Base-by-base conservation (phyloP, 2,797 vertebrate species). In the Stomatorhinus walkeri region DNA sequence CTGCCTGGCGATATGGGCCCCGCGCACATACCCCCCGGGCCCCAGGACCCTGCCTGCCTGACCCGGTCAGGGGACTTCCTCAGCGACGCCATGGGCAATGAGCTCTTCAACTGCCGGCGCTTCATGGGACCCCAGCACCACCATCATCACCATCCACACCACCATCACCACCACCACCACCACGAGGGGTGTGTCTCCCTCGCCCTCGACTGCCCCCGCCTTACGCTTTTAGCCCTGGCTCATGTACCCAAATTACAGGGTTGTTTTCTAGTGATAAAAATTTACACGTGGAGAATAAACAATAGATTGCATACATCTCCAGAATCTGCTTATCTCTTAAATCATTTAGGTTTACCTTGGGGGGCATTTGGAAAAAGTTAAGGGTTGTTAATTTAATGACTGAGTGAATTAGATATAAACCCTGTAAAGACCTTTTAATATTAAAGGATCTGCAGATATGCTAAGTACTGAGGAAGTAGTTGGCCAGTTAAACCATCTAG, bases 61-160 rank as follows among this genome's bases (percentile, higher is more conserved):
- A 94, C 97, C 0, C 95, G 97, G 14, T 96, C 97, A 0, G 96
- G 96, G 19, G 98, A 99, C 93, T 99, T 99, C 90, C 96, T 99
- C 6, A 97, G 97, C 36, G 98, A 99, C 89, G 96, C 97, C 56
- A 99, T 99, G 92, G 96, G 97, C 64, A 97, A 95, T 7, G 98
- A 99, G 81, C 94, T 99, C 24, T 99, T 99, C 92, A 98, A 97
- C 95, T 99, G 98, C 90, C 95, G 97, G 0, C 96, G 97, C 85
- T 99, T 99, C 94, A 99, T 99, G 32, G 97, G 97, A 16, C 97
- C 97, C 0, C 98, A 99, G 90, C 97, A 98, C 87, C 98, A 98
- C 40, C 98, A 98, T 12, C 98, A 98, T 0, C 98, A 97, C 0
- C 97, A 98, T 0, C 98, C 98, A 0, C 97, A 98, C 0, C 96